Base-by-base conservation (phyloP, 2,888 invertebrate species). In the Drosophila acutilabella region DNA sequence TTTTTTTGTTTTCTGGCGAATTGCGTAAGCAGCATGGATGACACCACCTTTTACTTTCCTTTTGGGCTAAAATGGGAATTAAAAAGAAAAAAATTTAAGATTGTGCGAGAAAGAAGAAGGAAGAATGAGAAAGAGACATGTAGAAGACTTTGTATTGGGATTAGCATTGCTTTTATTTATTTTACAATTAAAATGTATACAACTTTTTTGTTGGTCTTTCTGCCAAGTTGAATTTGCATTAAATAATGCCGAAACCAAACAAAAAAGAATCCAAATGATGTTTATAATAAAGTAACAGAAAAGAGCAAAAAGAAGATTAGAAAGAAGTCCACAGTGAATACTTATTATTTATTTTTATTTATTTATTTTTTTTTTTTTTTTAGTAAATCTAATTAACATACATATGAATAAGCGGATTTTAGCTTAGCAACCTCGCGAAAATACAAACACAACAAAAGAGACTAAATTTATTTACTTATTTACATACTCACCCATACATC, bases 301-400 rank as follows among this genome's bases (percentile, higher is more conserved):
- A 18, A 33, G 30, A 38, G 13, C 61, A 61, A 10, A 45, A 26
- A 61, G 52, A 64, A 67, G 51, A 64, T 62, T 57, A 72, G 64
- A 48, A 66, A 54, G 58, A 68, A 61, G 64, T 64, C 44, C 53
- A 44, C 51, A 48, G 48, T 41, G 47, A 65, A 69, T 68, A 62
- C 61, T 53, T 74, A 54, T 70, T 75, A 70, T n/a, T n/a, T n/a
- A 64, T 65, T 74, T 59, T 52, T 56, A 4, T 13, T 13, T 8
- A 7, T 30, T 30, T 30, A 2, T 8, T 23, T 23, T 23, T 4
- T 33, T 8, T 33, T 0, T 13, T 79, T 84, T 54, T 66, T 56
- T 82, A 80, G 67, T 71, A 86, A 89, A 87, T 81, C 79, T 79
- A 83, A 89, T 85, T 89, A 87, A 76, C 88, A 87, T 89, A 78